Conservation (phyloP, 2,113 vertebrate genomes). For the Aegithalos caudatus region DNA sequence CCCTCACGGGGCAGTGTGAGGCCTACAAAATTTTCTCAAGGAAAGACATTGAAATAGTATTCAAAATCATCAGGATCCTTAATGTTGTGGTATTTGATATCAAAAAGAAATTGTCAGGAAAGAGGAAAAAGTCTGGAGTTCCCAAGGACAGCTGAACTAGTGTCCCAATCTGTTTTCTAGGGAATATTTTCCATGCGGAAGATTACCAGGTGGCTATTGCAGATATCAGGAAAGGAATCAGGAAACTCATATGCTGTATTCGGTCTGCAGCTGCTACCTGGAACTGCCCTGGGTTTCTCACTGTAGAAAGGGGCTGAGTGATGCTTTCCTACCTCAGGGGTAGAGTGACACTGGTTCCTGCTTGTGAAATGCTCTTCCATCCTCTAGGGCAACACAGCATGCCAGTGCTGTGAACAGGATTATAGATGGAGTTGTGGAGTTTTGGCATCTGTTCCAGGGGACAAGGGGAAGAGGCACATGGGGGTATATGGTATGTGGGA, state of each 20-base stretch:
- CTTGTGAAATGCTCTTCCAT: not conserved
- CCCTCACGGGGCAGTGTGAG: not conserved
- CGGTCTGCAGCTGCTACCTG: not conserved
- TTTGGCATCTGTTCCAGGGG: not conserved
- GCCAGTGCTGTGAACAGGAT: not conserved
- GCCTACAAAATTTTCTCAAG: not conserved
- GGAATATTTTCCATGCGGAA: not conserved
- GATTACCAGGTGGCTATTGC: not conserved
- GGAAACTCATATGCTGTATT: not conserved
- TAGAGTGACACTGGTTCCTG: not conserved
- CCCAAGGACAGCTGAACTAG: not conserved
- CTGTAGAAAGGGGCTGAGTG: not conserved
- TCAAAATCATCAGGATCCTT: not conserved
- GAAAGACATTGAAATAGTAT: not conserved
- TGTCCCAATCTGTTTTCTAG: not conserved
- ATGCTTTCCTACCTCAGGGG: not conserved
- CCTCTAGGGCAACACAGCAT: fast-evolving
- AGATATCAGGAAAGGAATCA: not conserved
- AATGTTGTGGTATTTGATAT: not conserved
- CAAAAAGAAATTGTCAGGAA: not conserved
- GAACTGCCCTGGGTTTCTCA: not conserved
- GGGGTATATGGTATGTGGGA: not conserved
- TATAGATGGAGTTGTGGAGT: not conserved
- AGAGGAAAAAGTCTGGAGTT: not conserved
- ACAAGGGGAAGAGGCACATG: not conserved